phyloP scores from a whole-genome alignment of 2,888 invertebrate species.

The Macaria liturata region DNA sequence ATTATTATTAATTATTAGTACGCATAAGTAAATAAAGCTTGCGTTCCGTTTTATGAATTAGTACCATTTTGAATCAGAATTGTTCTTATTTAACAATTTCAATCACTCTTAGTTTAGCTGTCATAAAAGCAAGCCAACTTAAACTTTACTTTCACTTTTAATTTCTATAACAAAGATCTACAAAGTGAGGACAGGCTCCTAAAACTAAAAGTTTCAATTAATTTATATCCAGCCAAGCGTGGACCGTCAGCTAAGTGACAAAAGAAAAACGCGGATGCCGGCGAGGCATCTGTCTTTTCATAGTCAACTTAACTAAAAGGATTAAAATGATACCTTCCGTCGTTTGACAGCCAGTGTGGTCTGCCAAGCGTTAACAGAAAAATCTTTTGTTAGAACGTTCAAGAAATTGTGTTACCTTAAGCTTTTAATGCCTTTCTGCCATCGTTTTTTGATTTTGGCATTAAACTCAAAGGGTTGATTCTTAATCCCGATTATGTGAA shows the following conservation, averaged over 20 bases:
- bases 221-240: conserved; percentile 57
- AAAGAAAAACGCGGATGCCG: conserved; percentile 72
- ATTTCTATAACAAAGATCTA: neutral
- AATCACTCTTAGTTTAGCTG: too few relatives aligned
- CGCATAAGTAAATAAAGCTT: too few relatives aligned
- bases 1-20: too few relatives aligned
- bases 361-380: conserved; percentile 75
- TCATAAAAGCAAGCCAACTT: neutral
- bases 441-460: conserved; percentile 80
- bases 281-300: conserved; percentile 78
- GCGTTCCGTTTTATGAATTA: too few relatives aligned
- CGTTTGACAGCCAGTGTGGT: conserved; percentile 80
- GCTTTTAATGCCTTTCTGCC: conserved; percentile 80
- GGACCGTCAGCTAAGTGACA: conserved; percentile 59
- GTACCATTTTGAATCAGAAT: too few relatives aligned
- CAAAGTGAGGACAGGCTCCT: conserved; percentile 19
- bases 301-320: conserved; percentile 83
- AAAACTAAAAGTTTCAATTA: conserved; percentile 47
- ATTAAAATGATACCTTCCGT: conserved; percentile 83
- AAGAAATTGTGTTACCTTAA: conserved; percentile 77
- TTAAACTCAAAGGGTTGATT: conserved; percentile 72
- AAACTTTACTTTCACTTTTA: neutral
- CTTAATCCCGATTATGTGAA: conserved; percentile 73
- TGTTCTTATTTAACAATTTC: too few relatives aligned
- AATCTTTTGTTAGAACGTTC: conserved; percentile 68